Evolutionary conservation across 2,797 vertebrate species (phyloP).

Genomic region (Pipistrellus pipistrellus): DNA sequence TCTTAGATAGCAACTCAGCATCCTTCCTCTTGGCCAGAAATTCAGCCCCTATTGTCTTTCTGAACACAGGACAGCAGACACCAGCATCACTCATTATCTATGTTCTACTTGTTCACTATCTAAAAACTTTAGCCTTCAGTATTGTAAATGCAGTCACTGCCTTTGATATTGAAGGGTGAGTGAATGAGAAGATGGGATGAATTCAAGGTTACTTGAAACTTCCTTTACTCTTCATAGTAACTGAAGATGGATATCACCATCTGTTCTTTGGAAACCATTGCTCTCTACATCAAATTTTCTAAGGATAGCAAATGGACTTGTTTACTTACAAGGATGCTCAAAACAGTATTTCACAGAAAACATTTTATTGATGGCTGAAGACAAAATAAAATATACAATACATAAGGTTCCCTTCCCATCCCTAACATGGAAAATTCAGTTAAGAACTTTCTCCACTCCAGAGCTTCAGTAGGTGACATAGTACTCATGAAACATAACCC

Average conservation of each 20-base stretch:
- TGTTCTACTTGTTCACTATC: background rate
- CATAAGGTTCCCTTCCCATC: slow-evolving; percentile 66
- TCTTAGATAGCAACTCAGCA: background rate
- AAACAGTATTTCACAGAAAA: slow-evolving; percentile 69
- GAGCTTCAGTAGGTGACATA: slow-evolving; percentile 68
- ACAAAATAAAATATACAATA: slow-evolving; percentile 80
- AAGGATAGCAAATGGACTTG: background rate
- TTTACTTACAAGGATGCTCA: slow-evolving; percentile 59
- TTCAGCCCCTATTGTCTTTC: background rate
- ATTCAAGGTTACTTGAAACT: too few relatives aligned
- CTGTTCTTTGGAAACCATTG: background rate
- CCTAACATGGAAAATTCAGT: slow-evolving; percentile 74
- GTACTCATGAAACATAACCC: slow-evolving; percentile 65
- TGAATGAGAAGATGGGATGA: background rate
- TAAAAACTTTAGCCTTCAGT: background rate
- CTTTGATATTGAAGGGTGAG: background rate
- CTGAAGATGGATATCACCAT: background rate
- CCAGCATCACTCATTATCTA: background rate
- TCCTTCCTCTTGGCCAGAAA: background rate
- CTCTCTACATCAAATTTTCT: background rate
- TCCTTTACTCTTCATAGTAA: background rate
- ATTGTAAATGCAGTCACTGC: background rate
- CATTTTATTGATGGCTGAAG: slow-evolving; percentile 84
- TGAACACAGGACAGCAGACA: background rate
- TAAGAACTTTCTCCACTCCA: slow-evolving; percentile 34